A percentile compares a stretch with the other conserved stretches of the same genome.
Evolutionary conservation across 2,888 invertebrate species (phyloP).

Genomic region (Nomada ruficornis): DNA sequence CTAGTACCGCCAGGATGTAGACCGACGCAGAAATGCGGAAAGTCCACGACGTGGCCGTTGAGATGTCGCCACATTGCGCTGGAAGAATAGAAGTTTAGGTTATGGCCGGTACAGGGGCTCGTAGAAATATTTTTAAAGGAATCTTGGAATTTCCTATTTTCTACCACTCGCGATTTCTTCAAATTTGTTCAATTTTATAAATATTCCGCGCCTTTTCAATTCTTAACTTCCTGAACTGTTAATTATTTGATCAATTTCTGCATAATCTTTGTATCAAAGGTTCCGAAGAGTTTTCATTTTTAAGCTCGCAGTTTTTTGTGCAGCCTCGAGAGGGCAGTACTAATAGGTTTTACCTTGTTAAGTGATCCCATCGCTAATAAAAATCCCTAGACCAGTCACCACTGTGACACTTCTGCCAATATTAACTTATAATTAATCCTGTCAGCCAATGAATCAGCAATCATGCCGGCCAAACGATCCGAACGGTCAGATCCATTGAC

Average conservation of each 20-base stretch:
- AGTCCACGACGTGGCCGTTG: slow-evolving; percentile 78
- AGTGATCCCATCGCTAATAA: no score
- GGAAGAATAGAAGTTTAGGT: slow-evolving; percentile 51
- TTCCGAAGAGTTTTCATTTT: no score
- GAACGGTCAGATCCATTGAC: background rate
- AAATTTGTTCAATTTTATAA: background rate
- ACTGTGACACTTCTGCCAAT: background rate
- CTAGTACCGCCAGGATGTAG: slow-evolving; percentile 70
- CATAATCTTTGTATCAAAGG: no score
- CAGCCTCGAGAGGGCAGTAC: no score
- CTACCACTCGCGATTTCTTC: background rate
- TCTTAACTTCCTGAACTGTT: background rate
- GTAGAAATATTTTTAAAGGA: no score
- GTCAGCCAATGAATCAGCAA: background rate
- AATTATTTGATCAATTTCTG: background rate
- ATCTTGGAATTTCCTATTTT: background rate
- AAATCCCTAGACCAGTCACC: background rate
- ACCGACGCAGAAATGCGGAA: slow-evolving; percentile 70
- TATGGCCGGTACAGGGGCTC: background rate
- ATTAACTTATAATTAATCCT: background rate
- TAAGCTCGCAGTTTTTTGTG: no score
- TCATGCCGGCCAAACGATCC: background rate
- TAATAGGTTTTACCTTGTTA: no score
- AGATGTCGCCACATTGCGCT: slow-evolving; percentile 81
- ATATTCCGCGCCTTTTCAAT: background rate